Evolutionary conservation across 2,113 vertebrate genomes (phyloP).

Genomic region (Anhinga anhinga): DNA sequence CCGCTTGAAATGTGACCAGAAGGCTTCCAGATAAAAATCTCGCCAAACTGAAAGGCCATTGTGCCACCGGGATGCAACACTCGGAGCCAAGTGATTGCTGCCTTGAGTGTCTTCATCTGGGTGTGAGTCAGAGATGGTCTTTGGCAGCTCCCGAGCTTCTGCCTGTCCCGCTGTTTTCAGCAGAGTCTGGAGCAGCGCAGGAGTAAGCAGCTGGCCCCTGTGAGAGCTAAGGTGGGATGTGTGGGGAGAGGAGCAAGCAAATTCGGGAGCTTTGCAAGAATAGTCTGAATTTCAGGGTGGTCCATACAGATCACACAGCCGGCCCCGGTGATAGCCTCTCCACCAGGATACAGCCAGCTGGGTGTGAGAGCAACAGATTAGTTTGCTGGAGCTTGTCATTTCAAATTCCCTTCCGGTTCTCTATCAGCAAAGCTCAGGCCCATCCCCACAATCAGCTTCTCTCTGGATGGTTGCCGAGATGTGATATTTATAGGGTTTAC

Average conservation of each 20-base stretch:
- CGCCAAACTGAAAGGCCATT: neutral
- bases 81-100: neutral
- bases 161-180: neutral
- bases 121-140: neutral
- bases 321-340: neutral
- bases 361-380: neutral
- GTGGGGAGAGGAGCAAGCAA: neutral
- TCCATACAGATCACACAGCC: accelerated
- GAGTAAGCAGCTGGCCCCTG: neutral
- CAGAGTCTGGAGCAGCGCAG: neutral
- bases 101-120: neutral
- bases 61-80: neutral
- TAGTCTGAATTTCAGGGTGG: neutral
- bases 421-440: constrained; percentile 33
- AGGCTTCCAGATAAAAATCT: neutral
- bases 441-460: constrained; percentile 21
- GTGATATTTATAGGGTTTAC: constrained; percentile 65
- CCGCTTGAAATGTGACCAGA: neutral
- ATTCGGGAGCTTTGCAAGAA: neutral
- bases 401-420: constrained; percentile 14
- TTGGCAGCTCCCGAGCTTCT: neutral
- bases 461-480: constrained; percentile 48
- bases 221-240: neutral
- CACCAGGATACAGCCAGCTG: neutral
- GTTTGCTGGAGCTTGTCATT: neutral